These are phyloP conservation scores for Fratercula arctica DNA, from an alignment of 2,797 vertebrate genomes.

Conservation along the genomic window DNA sequence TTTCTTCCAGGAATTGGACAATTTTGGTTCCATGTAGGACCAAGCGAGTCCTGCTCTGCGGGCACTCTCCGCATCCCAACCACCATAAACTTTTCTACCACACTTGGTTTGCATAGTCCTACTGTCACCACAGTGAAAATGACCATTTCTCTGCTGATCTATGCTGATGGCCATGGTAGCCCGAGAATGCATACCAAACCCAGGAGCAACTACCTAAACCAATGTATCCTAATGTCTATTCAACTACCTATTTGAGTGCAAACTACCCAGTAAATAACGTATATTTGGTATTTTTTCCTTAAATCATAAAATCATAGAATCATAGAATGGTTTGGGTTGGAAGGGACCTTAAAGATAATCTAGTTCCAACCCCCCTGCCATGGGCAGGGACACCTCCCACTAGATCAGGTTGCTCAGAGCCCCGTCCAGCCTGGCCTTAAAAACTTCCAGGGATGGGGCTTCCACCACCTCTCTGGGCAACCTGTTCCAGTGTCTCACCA, in stretches of 20 bases:
- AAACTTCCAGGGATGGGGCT: no score
- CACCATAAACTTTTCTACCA: background rate
- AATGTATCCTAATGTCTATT: background rate
- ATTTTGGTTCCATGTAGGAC: background rate
- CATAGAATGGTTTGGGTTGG: no score
- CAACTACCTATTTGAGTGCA: background rate
- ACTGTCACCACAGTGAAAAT: background rate
- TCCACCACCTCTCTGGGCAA: no score
- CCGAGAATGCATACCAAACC: background rate
- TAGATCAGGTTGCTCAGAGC: no score
- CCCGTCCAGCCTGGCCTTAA: no score
- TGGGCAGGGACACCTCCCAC: no score
- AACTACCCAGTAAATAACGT: background rate
- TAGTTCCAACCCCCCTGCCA: no score
- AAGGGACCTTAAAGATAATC: no score
- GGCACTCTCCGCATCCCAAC: background rate
- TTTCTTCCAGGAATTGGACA: background rate
- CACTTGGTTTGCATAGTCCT: background rate
- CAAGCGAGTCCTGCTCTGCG: background rate
- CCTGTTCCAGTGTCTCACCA: no score
- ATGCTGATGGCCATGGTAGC: background rate
- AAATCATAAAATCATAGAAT: background rate
- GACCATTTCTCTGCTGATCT: background rate
- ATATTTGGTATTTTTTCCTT: background rate
- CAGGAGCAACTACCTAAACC: background rate